Evolutionary conservation across 2,797 vertebrate species (phyloP).

Genomic region (Hapalemur alaotrensis): DNA sequence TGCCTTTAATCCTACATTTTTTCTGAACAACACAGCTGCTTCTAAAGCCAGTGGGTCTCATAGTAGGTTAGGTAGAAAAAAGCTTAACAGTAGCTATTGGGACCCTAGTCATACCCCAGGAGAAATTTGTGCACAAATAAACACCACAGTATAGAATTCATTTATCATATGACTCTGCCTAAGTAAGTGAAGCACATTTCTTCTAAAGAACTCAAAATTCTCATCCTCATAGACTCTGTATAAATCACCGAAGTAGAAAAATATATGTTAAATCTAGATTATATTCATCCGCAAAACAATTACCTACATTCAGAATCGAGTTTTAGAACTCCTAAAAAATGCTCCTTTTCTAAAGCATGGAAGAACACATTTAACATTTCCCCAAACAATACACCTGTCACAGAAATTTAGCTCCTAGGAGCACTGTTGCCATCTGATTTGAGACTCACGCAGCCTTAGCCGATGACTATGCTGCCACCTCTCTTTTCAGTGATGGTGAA

Average conservation of each 20-base stretch:
- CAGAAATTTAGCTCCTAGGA: neutral
- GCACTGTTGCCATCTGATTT: neutral
- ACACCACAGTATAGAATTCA: neutral
- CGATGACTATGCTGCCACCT: neutral
- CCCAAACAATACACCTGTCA: neutral
- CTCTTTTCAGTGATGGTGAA: neutral
- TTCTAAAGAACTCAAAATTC: neutral
- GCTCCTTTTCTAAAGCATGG: neutral
- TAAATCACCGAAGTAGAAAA: neutral
- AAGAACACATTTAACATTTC: neutral
- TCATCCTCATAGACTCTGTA: neutral
- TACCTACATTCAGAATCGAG: neutral
- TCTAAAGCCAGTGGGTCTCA: neutral
- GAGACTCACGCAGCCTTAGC: neutral
- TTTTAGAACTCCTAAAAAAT: neutral
- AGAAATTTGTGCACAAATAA: neutral
- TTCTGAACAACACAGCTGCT: neutral
- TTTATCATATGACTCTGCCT: neutral
- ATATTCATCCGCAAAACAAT: neutral
- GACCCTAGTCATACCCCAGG: neutral
- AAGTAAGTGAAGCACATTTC: neutral
- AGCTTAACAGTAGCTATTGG: neutral
- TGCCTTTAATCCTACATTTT: neutral
- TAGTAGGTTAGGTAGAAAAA: neutral
- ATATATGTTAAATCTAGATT: neutral